phyloP scores from a whole-genome alignment of 2,888 invertebrate species.

The Agelastica alni region DNA sequence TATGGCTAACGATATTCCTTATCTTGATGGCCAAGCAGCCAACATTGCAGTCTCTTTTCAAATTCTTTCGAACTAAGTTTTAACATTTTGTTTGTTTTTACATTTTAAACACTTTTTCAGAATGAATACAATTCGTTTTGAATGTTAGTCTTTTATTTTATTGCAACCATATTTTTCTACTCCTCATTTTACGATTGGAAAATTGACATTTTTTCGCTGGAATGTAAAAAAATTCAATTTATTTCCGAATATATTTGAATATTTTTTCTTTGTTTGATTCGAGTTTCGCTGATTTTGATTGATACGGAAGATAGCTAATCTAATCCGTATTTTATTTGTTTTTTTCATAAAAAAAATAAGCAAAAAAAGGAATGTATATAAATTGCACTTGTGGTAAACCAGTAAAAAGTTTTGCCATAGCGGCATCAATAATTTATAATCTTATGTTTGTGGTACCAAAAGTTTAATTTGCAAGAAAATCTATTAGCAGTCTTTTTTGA shows the following conservation, averaged over 20 bases:
- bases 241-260: neutral
- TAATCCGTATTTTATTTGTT: too few species aligned
- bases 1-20: neutral
- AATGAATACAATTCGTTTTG: neutral
- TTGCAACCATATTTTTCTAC: too few species aligned
- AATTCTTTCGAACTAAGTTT: neutral
- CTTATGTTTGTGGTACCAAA: too few species aligned
- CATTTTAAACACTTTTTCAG: neutral
- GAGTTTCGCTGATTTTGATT: neutral
- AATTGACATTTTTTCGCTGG: neutral
- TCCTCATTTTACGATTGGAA: too few species aligned
- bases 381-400: too few species aligned
- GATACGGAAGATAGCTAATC: neutral
- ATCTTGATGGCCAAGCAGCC: conserved; percentile 3
- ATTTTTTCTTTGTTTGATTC: neutral
- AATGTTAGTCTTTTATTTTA: neutral
- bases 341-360: too few species aligned
- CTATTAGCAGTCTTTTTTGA: too few species aligned
- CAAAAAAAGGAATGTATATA: too few species aligned
- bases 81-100: neutral
- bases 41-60: conserved; percentile 12
- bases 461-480: too few species aligned
- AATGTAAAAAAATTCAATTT: neutral
- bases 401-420: too few species aligned
- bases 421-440: too few species aligned